A percentile compares a stretch with the other conserved stretches of the same genome.
phyloP scores from a whole-genome alignment of 2,113 vertebrate genomes.

The Axis porcinus region DNA sequence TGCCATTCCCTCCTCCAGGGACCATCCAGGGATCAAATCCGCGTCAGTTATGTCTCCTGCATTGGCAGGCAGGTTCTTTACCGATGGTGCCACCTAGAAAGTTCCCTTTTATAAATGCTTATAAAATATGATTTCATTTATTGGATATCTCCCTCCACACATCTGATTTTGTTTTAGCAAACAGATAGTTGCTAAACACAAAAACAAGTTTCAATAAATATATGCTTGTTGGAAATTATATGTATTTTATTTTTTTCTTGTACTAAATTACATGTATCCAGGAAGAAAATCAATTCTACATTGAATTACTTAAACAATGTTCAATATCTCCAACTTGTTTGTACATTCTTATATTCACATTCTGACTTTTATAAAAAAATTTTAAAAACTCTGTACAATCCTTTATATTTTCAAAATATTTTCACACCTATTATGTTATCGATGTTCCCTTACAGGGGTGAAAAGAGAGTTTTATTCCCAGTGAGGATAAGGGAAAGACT shows the following conservation, averaged over 20 bases:
- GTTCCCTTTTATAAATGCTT: background rate
- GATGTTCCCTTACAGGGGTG: background rate
- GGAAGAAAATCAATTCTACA: background rate
- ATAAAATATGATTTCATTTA: background rate
- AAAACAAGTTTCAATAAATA: background rate
- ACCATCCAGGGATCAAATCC: background rate
- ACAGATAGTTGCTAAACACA: background rate
- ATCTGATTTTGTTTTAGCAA: background rate
- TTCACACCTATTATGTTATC: background rate
- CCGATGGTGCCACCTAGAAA: background rate
- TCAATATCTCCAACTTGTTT: background rate
- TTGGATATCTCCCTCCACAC: background rate
- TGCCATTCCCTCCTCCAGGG: background rate
- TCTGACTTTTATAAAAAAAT: background rate
- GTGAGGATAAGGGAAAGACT: background rate
- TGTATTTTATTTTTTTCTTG: background rate
- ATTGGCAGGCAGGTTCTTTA: background rate
- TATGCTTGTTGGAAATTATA: background rate
- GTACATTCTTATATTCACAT: background rate
- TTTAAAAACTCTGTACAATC: background rate
- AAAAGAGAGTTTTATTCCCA: background rate
- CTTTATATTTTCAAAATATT: slow-evolving; percentile 14
- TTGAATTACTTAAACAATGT: background rate
- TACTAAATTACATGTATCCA: background rate
- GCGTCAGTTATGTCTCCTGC: background rate